A percentile compares a stretch with the other conserved stretches of the same genome.
phyloP scores from a whole-genome alignment of 2,113 vertebrate species.

The Ursus arctos region DNA sequence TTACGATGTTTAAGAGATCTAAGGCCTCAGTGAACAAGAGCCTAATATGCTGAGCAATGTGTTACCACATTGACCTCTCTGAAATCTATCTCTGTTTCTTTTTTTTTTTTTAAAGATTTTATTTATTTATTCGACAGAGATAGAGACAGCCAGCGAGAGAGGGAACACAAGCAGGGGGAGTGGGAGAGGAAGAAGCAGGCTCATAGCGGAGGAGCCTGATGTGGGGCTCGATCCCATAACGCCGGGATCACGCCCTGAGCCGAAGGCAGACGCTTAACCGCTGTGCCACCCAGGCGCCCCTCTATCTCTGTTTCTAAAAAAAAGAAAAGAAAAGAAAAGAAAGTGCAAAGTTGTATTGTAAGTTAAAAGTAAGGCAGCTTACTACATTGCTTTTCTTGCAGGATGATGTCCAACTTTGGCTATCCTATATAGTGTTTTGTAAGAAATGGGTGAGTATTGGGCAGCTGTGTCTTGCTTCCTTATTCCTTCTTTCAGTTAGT shows the following conservation, averaged over 20 bases:
- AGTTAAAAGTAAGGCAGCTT: constrained; percentile 1
- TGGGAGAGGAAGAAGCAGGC: too few relatives aligned
- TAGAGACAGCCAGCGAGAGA: too few relatives aligned
- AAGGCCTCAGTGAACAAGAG: background rate
- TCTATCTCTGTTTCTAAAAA: background rate
- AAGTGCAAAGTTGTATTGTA: background rate
- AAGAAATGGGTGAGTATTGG: constrained; percentile 96
- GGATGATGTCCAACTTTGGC: constrained; percentile 97
- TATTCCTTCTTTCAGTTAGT: background rate
- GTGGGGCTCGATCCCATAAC: too few relatives aligned
- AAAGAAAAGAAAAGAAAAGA: background rate
- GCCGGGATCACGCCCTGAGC: too few relatives aligned
- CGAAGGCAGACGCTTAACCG: too few relatives aligned
- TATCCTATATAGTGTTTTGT: constrained; percentile 96
- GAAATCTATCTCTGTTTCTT: background rate
- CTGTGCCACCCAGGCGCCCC: too few relatives aligned
- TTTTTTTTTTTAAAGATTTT: too few relatives aligned
- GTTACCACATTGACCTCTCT: background rate
- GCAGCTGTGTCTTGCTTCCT: background rate
- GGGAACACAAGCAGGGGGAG: too few relatives aligned
- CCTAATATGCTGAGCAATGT: background rate
- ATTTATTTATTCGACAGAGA: too few relatives aligned
- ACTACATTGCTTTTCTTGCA: constrained; percentile 76
- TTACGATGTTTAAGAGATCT: background rate
- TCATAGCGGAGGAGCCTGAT: too few relatives aligned